A percentile compares a stretch with the other conserved stretches of the same genome.
Evolutionary conservation across 2,797 vertebrate species (phyloP).

Genomic region (Leuciscus waleckii): DNA sequence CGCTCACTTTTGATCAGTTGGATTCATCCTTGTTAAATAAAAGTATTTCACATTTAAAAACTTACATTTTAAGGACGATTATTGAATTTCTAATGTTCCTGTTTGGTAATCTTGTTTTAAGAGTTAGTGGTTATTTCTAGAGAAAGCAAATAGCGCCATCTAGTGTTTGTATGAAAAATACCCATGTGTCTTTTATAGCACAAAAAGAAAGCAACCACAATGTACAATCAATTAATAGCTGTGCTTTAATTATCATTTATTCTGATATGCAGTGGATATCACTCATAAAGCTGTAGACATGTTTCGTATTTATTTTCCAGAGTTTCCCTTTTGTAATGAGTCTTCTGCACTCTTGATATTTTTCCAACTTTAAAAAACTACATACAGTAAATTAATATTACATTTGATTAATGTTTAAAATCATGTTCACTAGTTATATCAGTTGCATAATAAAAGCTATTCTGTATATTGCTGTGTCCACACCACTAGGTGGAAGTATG

Average conservation of each 20-base stretch:
- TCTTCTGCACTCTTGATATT: not conserved
- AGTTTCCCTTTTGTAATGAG: not conserved
- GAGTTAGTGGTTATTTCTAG: not conserved
- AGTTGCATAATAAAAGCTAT: not conserved
- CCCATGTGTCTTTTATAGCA: not conserved
- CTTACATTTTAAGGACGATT: not conserved
- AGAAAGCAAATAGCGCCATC: slow-evolving; percentile 9
- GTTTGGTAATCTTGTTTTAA: not conserved
- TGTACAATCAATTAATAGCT: not conserved
- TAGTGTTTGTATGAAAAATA: not conserved
- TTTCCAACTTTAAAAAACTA: not conserved
- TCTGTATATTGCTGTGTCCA: not conserved
- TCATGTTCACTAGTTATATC: not conserved
- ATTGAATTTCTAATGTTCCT: not conserved
- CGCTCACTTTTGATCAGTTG: not conserved
- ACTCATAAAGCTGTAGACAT: not conserved
- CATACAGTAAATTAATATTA: not conserved
- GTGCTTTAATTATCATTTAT: not conserved
- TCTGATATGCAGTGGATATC: not conserved
- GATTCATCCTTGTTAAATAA: not conserved
- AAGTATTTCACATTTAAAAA: not conserved
- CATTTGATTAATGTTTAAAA: not conserved
- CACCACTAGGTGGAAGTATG: slow-evolving; percentile 4
- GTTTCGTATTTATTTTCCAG: not conserved
- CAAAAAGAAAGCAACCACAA: not conserved